A percentile compares a stretch with the other conserved stretches of the same genome.
phyloP scores from a whole-genome alignment of 2,888 invertebrate species.

The Cheiracanthium punctorium region DNA sequence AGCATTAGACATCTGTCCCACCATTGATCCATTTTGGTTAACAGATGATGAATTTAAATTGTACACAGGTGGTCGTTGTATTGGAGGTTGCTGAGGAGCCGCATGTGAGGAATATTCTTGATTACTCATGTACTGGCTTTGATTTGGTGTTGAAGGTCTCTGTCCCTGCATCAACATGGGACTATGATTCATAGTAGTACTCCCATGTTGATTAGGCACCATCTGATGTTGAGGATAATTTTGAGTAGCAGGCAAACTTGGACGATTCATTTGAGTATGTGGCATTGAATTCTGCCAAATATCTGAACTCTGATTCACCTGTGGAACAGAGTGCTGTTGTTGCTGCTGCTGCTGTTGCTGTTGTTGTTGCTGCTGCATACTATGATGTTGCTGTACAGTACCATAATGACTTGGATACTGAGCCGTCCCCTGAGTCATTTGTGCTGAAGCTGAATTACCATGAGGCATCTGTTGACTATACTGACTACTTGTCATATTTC shows the following conservation, averaged over 20 bases:
- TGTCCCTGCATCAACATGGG: slow-evolving; percentile 60
- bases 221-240: slow-evolving; percentile 67
- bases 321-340: slow-evolving; percentile 53
- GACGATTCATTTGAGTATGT: slow-evolving; percentile 66
- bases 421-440: slow-evolving; percentile 64
- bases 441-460: slow-evolving; percentile 53
- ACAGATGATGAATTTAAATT: slow-evolving; percentile 63
- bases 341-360: neutral
- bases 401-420: slow-evolving; percentile 68
- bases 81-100: slow-evolving; percentile 63
- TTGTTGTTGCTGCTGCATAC: neutral
- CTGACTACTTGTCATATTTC: slow-evolving; percentile 54
- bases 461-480: slow-evolving; percentile 70
- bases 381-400: slow-evolving; percentile 57
- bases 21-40: slow-evolving; percentile 67
- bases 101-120: slow-evolving; percentile 64
- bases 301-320: slow-evolving; percentile 62
- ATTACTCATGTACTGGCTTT: slow-evolving; percentile 68
- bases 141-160: slow-evolving; percentile 63
- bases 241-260: slow-evolving; percentile 56
- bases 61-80: slow-evolving; percentile 70
- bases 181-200: slow-evolving; percentile 45
- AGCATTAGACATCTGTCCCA: slow-evolving; percentile 57
- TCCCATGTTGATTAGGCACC: slow-evolving; percentile 57
- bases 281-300: slow-evolving; percentile 68